A percentile compares a stretch with the other conserved stretches of the same genome.
These are phyloP conservation scores for Lycorma delicatula DNA, from an alignment of 1,140 invertebrate genomes.

Conservation along the genomic window DNA sequence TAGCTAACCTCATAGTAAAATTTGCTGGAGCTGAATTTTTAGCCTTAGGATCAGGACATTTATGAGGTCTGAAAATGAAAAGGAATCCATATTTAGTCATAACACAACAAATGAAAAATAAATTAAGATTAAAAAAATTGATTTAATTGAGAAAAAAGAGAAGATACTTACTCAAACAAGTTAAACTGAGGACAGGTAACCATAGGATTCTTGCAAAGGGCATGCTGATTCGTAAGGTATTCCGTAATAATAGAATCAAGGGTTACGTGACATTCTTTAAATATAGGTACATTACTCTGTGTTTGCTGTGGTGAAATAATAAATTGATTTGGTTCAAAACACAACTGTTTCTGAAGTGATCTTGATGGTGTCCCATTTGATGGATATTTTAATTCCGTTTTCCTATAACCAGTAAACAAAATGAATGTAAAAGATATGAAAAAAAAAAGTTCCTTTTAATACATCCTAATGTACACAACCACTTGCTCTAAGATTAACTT, in stretches of 20 bases:
- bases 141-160: constrained; percentile 14
- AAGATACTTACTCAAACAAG: constrained; percentile 59
- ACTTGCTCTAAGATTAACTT: too few relatives aligned
- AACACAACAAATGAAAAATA: too few relatives aligned
- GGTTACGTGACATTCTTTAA: constrained; percentile 48
- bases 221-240: constrained; percentile 91
- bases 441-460: too few relatives aligned
- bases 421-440: too few relatives aligned
- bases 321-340: constrained; percentile 8
- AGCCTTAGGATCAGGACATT: constrained; percentile 80
- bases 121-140: not conserved
- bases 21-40: constrained; percentile 61
- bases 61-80: constrained; percentile 62
- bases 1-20: constrained; percentile 51
- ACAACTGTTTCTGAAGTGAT: constrained; percentile 61
- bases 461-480: too few relatives aligned
- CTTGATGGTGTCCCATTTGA: constrained; percentile 14
- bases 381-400: constrained; percentile 1
- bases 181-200: constrained; percentile 86
- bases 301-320: constrained; percentile 24
- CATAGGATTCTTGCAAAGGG: constrained; percentile 87
- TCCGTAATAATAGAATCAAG: constrained; percentile 91
- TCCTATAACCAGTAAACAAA: constrained; percentile 1
- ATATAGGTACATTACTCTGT: constrained; percentile 30
- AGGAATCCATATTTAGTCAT: too few relatives aligned